Evolutionary conservation across 2,113 vertebrate species (phyloP).

Genomic region (Crotalus horridus): DNA sequence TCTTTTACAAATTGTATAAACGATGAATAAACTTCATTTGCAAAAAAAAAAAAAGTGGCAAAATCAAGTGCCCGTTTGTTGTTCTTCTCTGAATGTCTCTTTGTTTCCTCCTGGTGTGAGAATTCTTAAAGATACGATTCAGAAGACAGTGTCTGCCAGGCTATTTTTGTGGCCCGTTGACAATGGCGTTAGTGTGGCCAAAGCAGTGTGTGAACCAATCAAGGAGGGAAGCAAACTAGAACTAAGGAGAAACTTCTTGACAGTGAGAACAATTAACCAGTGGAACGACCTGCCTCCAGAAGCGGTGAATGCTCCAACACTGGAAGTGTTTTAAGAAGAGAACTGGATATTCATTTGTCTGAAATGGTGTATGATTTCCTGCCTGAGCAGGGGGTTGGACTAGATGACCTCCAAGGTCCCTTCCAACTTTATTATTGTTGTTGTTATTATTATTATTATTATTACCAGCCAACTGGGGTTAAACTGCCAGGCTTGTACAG

Average conservation of each 20-base stretch:
- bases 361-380: too few relatives aligned
- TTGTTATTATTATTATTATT: too few relatives aligned
- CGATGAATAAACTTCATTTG: background rate
- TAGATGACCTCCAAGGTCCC: too few relatives aligned
- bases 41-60: background rate
- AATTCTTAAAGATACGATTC: background rate
- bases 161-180: background rate
- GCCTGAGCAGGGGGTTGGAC: too few relatives aligned
- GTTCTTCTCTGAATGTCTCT: accelerated
- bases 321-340: too few relatives aligned
- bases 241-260: too few relatives aligned
- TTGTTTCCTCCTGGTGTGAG: accelerated
- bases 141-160: background rate
- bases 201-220: background rate
- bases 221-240: background rate
- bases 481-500: background rate
- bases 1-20: background rate
- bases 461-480: background rate
- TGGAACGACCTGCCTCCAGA: too few relatives aligned
- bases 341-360: too few relatives aligned
- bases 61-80: accelerated
- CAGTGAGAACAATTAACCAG: too few relatives aligned
- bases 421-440: too few relatives aligned
- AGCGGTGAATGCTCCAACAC: too few relatives aligned
- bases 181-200: background rate